Percentiles rank a stretch among this genome's conserved stretches.
phyloP scores from a whole-genome alignment of 2,797 vertebrate genomes.

The Mormyrops boulengeri region DNA sequence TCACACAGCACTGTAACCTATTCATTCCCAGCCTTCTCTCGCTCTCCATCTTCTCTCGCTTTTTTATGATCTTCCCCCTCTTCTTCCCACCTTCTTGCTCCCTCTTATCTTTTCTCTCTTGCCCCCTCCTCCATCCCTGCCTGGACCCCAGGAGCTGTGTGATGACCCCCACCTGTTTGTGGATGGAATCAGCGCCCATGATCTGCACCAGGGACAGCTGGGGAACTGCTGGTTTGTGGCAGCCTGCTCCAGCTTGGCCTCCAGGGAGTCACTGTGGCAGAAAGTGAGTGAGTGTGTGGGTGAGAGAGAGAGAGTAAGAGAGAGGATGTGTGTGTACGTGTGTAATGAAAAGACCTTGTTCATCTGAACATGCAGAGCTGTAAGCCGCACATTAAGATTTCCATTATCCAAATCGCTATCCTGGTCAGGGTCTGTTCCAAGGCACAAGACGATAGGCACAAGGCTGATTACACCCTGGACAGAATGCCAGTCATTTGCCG shows the following conservation, averaged over 20 bases:
- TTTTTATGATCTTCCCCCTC: not conserved
- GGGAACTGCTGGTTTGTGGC: conserved; percentile 99
- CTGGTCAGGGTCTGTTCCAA: not conserved
- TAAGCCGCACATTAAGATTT: not conserved
- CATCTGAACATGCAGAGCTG: not conserved
- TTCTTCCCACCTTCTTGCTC: not conserved
- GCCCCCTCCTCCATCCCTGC: not conserved
- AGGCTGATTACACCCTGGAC: not conserved
- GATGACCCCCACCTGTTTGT: conserved; percentile 85
- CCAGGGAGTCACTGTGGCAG: conserved; percentile 87
- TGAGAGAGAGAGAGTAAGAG: not conserved
- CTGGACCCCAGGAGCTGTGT: conserved; percentile 71
- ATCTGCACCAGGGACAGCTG: conserved; percentile 90
- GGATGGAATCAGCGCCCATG: conserved; percentile 91
- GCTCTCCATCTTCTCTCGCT: not conserved
- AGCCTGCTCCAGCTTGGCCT: conserved; percentile 87
- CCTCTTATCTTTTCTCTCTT: not conserved
- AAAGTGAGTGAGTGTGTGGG: conserved; percentile 66
- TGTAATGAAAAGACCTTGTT: conserved; percentile 4
- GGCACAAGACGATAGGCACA: not conserved
- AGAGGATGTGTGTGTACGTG: conserved; percentile 4
- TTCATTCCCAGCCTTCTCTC: not conserved
- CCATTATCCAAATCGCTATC: not conserved
- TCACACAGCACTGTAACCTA: not conserved
- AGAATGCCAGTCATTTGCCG: not conserved